Conservation (phyloP, 2,797 vertebrate species). For the Catharus ustulatus region DNA sequence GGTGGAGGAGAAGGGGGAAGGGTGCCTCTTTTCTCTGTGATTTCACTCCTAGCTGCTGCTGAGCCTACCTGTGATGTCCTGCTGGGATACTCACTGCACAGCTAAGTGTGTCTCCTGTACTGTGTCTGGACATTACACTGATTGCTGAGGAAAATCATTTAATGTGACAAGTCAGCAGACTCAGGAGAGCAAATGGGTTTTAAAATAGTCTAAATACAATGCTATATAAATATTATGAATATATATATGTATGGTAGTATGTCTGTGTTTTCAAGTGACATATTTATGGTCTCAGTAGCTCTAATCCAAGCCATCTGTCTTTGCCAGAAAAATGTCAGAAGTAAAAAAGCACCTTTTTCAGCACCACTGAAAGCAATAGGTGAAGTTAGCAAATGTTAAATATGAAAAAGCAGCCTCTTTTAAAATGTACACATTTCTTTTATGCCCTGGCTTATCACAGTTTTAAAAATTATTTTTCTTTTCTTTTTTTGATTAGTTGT, state of each 20-base stretch:
- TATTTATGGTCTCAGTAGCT: constrained; percentile 50
- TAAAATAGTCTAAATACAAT: constrained; percentile 45
- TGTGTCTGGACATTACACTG: neutral
- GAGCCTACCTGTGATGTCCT: constrained; percentile 31
- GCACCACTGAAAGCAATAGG: neutral
- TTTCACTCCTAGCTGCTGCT: constrained; percentile 31
- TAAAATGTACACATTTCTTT: neutral
- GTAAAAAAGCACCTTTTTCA: constrained; percentile 33
- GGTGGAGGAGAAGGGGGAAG: constrained; percentile 45
- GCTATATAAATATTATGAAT: constrained; percentile 56
- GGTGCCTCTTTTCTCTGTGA: neutral
- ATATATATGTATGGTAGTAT: constrained; percentile 22
- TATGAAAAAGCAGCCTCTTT: neutral
- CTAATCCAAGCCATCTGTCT: constrained; percentile 17
- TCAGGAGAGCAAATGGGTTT: constrained; percentile 59
- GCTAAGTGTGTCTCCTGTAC: neutral
- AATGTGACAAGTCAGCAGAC: constrained; percentile 5
- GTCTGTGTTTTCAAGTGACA: constrained; percentile 24
- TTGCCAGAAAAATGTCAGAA: constrained; percentile 41
- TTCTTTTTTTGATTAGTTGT: neutral
- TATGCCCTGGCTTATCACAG: neutral
- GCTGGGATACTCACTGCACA: neutral
- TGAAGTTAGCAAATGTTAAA: neutral
- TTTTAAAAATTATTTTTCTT: neutral
- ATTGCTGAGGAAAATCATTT: constrained; percentile 43